A percentile compares a stretch with the other conserved stretches of the same genome.
These are phyloP conservation scores for Setipinna tenuifilis DNA, from an alignment of 2,797 vertebrate genomes.

Conservation along the genomic window DNA sequence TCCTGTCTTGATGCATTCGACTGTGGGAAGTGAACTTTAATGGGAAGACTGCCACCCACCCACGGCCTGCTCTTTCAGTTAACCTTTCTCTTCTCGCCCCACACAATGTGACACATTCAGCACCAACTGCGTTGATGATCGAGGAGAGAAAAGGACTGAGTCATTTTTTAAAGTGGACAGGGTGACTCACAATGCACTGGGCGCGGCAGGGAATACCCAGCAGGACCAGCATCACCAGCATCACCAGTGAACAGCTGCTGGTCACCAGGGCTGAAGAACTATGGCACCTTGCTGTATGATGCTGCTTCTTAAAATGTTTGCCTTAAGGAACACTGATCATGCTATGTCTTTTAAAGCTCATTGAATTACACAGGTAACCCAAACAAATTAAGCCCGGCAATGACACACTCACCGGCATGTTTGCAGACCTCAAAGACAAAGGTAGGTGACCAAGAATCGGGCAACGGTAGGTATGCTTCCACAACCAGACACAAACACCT, in stretches of 20 bases:
- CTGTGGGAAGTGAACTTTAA: slow-evolving; percentile 21
- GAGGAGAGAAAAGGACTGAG: background rate
- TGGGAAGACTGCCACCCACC: slow-evolving; percentile 20
- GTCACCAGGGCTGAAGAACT: background rate
- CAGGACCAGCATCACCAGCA: background rate
- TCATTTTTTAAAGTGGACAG: slow-evolving; percentile 21
- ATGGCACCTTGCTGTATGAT: background rate
- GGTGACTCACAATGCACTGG: background rate
- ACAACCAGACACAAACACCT: background rate
- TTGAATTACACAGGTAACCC: background rate
- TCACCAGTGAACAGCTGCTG: background rate
- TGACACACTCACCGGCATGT: background rate
- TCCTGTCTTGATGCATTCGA: background rate
- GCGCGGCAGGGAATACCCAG: background rate
- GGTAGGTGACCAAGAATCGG: background rate
- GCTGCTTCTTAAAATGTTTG: background rate
- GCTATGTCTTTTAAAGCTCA: too few species aligned
- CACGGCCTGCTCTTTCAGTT: slow-evolving; percentile 18
- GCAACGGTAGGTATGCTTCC: background rate
- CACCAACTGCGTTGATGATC: background rate
- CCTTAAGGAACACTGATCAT: background rate
- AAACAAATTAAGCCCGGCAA: background rate
- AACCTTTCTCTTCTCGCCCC: slow-evolving; percentile 17
- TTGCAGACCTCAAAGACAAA: background rate
- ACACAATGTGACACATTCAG: slow-evolving; percentile 27